Conservation (phyloP, 2,888 invertebrate genomes). For the Opisthograptis luteolata region DNA sequence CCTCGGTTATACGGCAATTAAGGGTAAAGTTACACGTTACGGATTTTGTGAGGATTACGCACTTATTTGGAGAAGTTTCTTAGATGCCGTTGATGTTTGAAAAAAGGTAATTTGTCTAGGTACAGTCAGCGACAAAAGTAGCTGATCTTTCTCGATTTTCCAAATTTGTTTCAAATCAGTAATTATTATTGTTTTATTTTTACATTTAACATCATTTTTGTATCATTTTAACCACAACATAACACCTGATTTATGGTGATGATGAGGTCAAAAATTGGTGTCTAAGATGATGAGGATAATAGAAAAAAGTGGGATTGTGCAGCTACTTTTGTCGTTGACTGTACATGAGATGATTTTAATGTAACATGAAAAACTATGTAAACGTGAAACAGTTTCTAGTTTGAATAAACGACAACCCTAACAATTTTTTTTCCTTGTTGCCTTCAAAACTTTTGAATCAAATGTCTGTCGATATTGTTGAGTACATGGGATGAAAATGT, state of each 20-base stretch:
- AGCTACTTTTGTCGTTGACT: too few relatives aligned
- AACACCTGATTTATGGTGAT: too few relatives aligned
- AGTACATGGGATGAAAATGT: constrained; percentile 33
- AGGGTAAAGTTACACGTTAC: constrained; percentile 52
- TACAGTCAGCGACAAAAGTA: too few relatives aligned
- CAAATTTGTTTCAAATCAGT: too few relatives aligned
- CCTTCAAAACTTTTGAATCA: constrained; percentile 1
- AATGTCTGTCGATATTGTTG: constrained; percentile 1
- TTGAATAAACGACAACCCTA: not conserved
- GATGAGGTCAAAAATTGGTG: too few relatives aligned
- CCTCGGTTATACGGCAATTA: constrained; percentile 59
- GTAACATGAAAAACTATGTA: constrained; percentile 16
- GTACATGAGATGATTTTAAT: constrained; percentile 17
- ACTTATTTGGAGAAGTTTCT: constrained; percentile 24
- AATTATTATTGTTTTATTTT: too few relatives aligned
- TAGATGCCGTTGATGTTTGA: constrained; percentile 20
- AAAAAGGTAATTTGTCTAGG: constrained; percentile 26
- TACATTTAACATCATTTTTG: too few relatives aligned
- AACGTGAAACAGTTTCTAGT: constrained; percentile 18
- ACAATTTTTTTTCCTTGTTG: not conserved
- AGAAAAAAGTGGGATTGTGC: too few relatives aligned
- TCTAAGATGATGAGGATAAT: too few relatives aligned
- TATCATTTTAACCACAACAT: too few relatives aligned
- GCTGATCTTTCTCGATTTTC: too few relatives aligned
- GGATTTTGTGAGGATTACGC: constrained; percentile 50